These are phyloP conservation scores for Eleutherodactylus coqui DNA, from an alignment of 2,797 vertebrate genomes.

Conservation along the genomic window DNA sequence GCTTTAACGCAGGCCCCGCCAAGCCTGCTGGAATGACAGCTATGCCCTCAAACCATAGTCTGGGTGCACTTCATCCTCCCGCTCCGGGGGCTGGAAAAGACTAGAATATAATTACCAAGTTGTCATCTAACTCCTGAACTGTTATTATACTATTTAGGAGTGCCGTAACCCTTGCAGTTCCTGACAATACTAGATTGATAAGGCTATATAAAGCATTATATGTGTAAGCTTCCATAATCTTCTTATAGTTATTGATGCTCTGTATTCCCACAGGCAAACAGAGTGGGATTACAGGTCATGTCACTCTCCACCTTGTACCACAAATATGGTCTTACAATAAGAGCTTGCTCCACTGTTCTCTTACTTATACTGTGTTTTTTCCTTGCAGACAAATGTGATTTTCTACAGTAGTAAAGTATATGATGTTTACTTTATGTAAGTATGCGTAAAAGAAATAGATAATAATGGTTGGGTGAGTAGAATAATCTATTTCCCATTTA, in stretches of 20 bases:
- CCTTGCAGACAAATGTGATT: not conserved
- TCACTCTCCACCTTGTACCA: not conserved
- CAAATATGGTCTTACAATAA: slow-evolving; percentile 10
- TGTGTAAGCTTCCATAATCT: not conserved
- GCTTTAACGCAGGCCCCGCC: slow-evolving; percentile 71
- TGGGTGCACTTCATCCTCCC: slow-evolving; percentile 51
- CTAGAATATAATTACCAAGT: slow-evolving; percentile 63
- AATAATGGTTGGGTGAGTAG: not conserved
- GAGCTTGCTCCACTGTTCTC: not conserved
- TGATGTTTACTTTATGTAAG: not conserved
- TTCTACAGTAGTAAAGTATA: not conserved
- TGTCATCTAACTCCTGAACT: slow-evolving; percentile 54
- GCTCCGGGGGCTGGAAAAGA: slow-evolving; percentile 48
- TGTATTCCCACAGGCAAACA: not conserved
- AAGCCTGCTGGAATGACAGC: slow-evolving; percentile 76
- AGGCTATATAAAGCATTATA: not conserved
- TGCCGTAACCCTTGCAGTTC: slow-evolving; percentile 38
- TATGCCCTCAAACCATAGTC: slow-evolving; percentile 74
- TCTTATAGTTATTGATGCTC: not conserved
- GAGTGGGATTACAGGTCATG: not conserved
- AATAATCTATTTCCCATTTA: not conserved
- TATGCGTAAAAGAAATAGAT: not conserved
- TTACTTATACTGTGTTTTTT: not conserved
- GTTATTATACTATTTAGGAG: slow-evolving; percentile 49
- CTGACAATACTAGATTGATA: not conserved